Evolutionary conservation across 2,797 vertebrate genomes (phyloP).

Genomic region (Cossypha caffra): DNA sequence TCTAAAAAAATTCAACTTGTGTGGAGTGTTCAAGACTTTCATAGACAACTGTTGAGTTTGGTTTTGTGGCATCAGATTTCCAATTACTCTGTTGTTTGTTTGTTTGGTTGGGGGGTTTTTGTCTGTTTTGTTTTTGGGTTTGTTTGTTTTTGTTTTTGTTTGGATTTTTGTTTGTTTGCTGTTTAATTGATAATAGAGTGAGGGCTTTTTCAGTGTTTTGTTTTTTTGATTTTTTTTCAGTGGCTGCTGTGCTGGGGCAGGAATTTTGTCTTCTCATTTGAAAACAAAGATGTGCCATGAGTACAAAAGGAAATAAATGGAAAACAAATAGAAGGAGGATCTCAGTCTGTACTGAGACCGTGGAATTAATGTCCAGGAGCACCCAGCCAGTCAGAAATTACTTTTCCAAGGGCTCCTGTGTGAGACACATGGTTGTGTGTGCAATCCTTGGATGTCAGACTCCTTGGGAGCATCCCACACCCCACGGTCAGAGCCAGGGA

Average conservation of each 20-base stretch:
- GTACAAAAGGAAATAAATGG: background rate
- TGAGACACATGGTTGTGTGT: background rate
- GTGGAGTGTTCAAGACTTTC: background rate
- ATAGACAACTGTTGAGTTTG: background rate
- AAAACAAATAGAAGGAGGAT: background rate
- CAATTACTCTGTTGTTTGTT: accelerated
- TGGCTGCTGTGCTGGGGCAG: background rate
- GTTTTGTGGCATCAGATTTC: background rate
- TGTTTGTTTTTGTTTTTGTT: accelerated
- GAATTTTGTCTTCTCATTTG: accelerated
- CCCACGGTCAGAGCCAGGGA: background rate
- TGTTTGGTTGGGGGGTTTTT: background rate
- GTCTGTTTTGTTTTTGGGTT: background rate
- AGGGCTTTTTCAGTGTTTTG: background rate
- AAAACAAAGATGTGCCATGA: accelerated
- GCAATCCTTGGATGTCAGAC: background rate
- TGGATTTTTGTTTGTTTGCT: background rate
- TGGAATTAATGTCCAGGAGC: background rate
- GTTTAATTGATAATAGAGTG: background rate
- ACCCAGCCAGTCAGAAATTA: accelerated
- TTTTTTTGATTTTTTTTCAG: background rate
- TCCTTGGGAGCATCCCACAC: background rate
- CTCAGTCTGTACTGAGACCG: background rate
- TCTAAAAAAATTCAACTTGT: background rate
- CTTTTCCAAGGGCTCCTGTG: background rate